phyloP scores from a whole-genome alignment of 2,113 vertebrate species.

The Zootoca vivipara region DNA sequence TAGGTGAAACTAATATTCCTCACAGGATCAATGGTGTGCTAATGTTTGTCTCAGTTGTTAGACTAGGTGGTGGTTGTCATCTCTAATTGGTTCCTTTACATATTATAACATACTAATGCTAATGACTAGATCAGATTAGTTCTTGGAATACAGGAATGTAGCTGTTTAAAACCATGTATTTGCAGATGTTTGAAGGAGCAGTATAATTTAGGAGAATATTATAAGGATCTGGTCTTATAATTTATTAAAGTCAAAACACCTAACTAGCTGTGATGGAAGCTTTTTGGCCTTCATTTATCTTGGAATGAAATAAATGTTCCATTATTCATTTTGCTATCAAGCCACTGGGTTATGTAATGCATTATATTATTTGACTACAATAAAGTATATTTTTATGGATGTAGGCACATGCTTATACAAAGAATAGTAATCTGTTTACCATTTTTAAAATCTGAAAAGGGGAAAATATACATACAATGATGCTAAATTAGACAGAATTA shows the following conservation, averaged over 20 bases:
- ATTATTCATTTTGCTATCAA: constrained; percentile 40
- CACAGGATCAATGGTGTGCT: not conserved
- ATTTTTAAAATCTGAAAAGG: not conserved
- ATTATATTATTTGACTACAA: not conserved
- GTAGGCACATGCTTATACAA: not conserved
- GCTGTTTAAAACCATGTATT: constrained; percentile 37
- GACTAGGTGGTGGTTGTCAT: not conserved
- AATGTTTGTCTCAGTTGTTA: constrained; percentile 13
- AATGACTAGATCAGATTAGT: constrained; percentile 51
- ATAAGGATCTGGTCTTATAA: constrained; percentile 12
- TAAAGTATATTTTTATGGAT: not conserved
- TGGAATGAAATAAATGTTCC: constrained; percentile 37
- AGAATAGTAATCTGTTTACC: not conserved
- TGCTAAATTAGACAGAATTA: not conserved
- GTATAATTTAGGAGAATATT: constrained; percentile 2
- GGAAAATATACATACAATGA: not conserved
- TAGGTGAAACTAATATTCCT: not conserved
- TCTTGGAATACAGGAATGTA: constrained; percentile 46
- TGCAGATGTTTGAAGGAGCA: not conserved
- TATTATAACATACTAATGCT: not conserved
- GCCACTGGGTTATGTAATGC: not conserved
- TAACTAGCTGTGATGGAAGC: not conserved
- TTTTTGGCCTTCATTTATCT: constrained; percentile 29
- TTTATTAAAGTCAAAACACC: constrained; percentile 27
- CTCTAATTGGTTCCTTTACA: not conserved